Evolutionary conservation across 64 coral and sea anemone genomes (phyloP), one percentile per base, ranked within the genome.

Genomic region (Montipora cactus): DNA sequence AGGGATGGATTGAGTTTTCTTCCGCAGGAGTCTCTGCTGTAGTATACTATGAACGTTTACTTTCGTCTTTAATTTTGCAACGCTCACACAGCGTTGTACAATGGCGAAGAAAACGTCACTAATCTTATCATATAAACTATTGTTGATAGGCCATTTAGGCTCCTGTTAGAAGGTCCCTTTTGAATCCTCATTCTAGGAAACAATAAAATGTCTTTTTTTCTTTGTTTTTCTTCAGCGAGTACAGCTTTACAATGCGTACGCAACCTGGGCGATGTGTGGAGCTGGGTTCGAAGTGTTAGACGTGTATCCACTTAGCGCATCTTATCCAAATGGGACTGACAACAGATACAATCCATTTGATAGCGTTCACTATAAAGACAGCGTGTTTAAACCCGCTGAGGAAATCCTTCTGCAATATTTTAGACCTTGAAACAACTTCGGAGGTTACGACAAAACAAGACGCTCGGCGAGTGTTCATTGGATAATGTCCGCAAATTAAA

Each of bases 201-300:
- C 20, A 21, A 15, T 23, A 8, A 74, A 74, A 2, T 0, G 28
- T 8, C 19, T 9, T 0, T 22, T 74, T 22, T 23, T 14, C 23
- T 78, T 44, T 75, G n/a, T 47, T 81, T 59, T 25, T 28, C 78
- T 76, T 70, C 89, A 97, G 95, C 95, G 95, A 47, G 92, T 97
- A 58, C 76, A 94, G 15, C 44, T 97, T 20, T 97, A 87, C 92
- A 97, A 97, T 66, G 83, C 95, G 0, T 97, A 97, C 22, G 88
- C 92, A 21, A 75, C 88, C 12, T 87, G 75, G 79, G 95, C 92
- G 52, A 94, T 97, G 92, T 97, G 95, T 59, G 57, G 20, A 10
- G 95, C 88, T 7, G 83, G 95, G 7, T 94, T 94, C 76, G 88
- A 97, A 37, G 95, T 97, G 3, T 16, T 97, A 11, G 95, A 97